phyloP scores from a whole-genome alignment of 2,797 vertebrate genomes.

The Chelidonichthys spinosus region DNA sequence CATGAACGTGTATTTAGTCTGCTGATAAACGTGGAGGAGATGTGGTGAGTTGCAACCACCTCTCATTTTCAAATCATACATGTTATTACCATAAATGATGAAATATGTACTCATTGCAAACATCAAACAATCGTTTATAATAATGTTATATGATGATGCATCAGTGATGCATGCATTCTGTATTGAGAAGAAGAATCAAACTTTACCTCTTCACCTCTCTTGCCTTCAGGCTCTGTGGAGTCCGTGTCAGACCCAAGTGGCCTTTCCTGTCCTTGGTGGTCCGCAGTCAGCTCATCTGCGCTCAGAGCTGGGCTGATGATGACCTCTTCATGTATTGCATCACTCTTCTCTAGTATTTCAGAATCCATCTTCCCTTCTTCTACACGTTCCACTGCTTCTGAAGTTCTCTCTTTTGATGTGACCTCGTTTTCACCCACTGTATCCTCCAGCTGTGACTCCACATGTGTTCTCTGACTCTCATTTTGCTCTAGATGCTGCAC shows the following conservation, averaged over 20 bases:
- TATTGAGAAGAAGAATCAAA: constrained; percentile 17
- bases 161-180: constrained; percentile 4
- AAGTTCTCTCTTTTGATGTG: constrained; percentile 19
- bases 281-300: constrained; percentile 36
- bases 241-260: constrained; percentile 47
- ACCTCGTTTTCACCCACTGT: constrained; percentile 36
- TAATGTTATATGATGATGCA: neutral
- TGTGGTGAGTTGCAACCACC: neutral
- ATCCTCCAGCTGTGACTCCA: constrained; percentile 38
- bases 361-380: constrained; percentile 32
- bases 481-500: constrained; percentile 26
- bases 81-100: neutral
- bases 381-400: constrained; percentile 29
- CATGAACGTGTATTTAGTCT: constrained; percentile 23
- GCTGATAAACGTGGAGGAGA: constrained; percentile 14
- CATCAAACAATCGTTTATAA: neutral
- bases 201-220: constrained; percentile 73
- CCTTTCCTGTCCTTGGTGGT: constrained; percentile 44
- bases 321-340: constrained; percentile 36
- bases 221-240: constrained; percentile 35
- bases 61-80: constrained; percentile 2
- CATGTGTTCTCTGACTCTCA: constrained; percentile 25
- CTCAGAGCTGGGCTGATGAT: constrained; percentile 26
- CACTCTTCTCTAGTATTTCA: constrained; percentile 33
- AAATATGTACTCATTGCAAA: constrained; percentile 2